Evolutionary conservation across 2,113 vertebrate genomes (phyloP).

Genomic region (Tangachromis dhanisi): DNA sequence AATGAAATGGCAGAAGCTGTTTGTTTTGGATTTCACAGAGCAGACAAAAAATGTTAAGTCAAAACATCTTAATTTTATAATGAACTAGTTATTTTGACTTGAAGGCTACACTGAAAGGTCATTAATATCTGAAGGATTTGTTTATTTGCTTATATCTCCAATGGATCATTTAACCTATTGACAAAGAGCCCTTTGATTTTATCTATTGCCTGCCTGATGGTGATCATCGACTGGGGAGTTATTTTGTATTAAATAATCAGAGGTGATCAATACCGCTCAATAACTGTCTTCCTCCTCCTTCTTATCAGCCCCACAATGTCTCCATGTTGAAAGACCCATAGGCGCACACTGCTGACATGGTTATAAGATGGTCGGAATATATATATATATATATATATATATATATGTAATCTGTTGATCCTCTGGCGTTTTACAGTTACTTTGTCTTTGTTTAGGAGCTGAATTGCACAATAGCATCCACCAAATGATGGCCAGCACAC

Average conservation of each 20-base stretch:
- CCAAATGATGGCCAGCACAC: not conserved
- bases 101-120: not conserved
- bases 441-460: not conserved
- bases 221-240: conserved; percentile 27
- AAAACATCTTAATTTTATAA: not conserved
- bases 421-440: not conserved
- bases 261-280: conserved; percentile 10
- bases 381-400: not conserved
- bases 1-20: not conserved
- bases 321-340: not conserved
- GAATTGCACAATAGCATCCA: not conserved
- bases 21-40: not conserved
- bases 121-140: not conserved
- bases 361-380: not conserved
- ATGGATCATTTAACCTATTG: not conserved
- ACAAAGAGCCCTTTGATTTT: conserved; percentile 3
- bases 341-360: not conserved
- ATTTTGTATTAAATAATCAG: conserved; percentile 36
- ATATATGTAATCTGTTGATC: not conserved
- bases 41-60: not conserved
- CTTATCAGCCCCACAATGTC: not conserved
- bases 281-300: not conserved
- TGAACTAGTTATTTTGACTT: not conserved
- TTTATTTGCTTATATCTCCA: not conserved
- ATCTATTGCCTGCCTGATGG: not conserved